Percentiles rank a stretch among this genome's conserved stretches.
These are phyloP conservation scores for Acanthisitta chloris DNA, from an alignment of 2,113 vertebrate species.

Conservation along the genomic window DNA sequence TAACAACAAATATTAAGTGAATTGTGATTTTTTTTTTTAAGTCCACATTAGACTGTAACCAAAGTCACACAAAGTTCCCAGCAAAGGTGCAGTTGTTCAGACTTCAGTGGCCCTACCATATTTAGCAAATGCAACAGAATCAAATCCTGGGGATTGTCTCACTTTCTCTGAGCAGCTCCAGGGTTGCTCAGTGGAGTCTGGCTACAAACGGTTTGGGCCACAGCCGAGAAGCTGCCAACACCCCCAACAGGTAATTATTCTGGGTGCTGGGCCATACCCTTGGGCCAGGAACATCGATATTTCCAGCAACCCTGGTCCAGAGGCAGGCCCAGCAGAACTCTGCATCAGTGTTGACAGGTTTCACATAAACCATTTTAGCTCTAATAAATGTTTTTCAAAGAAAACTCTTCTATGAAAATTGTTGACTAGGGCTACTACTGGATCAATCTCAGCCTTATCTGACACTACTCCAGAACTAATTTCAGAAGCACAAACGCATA, in stretches of 20 bases:
- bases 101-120: not conserved
- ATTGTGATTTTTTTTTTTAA: not conserved
- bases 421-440: not conserved
- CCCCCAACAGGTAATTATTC: not conserved
- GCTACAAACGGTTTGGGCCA: not conserved
- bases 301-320: not conserved
- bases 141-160: not conserved
- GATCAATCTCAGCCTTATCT: not conserved
- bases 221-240: not conserved
- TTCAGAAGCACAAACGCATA: not conserved
- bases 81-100: not conserved
- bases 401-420: not conserved
- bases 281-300: not conserved
- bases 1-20: not conserved
- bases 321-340: not conserved
- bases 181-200: not conserved
- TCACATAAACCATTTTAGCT: not conserved
- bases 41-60: not conserved
- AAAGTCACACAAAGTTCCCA: not conserved
- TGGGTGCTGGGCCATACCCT: not conserved
- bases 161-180: not conserved
- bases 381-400: not conserved
- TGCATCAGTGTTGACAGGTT: rapidly evolving
- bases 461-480: not conserved
- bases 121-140: not conserved